These are phyloP conservation scores for Carterocephalus palaemon DNA, from an alignment of 2,888 invertebrate genomes.

Conservation along the genomic window DNA sequence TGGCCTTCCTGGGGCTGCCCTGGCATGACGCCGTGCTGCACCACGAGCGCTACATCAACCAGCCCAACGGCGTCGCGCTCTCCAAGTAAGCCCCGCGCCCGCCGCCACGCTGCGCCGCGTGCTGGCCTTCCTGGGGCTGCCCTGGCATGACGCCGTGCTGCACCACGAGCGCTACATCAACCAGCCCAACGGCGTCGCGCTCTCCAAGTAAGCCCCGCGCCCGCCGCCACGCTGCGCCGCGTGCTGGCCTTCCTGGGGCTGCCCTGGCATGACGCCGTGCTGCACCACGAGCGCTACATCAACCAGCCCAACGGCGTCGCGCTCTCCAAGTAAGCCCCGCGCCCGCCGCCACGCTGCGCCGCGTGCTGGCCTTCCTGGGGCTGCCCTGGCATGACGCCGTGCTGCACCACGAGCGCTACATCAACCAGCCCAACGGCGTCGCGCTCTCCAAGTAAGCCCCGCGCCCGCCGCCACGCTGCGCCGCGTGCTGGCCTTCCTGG, in stretches of 20 bases:
- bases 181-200: constrained; percentile 94
- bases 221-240: neutral
- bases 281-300: constrained; percentile 98
- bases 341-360: neutral
- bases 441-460: neutral
- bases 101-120: constrained; percentile 92
- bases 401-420: too few species aligned
- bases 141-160: constrained; percentile 96
- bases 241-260: constrained; percentile 89
- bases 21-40: constrained; percentile 98
- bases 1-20: constrained; percentile 92
- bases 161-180: constrained; percentile 99
- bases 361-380: too few species aligned
- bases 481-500: too few species aligned
- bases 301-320: constrained; percentile 97
- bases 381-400: too few species aligned
- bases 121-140: constrained; percentile 91
- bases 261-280: constrained; percentile 96
- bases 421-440: too few species aligned
- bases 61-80: constrained; percentile 94
- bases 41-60: constrained; percentile 98
- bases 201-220: constrained; percentile 88
- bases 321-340: constrained; percentile 88
- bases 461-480: neutral
- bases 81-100: constrained; percentile 94